Conservation (phyloP, 2,797 vertebrate species). For the Sebastes flavidus region DNA sequence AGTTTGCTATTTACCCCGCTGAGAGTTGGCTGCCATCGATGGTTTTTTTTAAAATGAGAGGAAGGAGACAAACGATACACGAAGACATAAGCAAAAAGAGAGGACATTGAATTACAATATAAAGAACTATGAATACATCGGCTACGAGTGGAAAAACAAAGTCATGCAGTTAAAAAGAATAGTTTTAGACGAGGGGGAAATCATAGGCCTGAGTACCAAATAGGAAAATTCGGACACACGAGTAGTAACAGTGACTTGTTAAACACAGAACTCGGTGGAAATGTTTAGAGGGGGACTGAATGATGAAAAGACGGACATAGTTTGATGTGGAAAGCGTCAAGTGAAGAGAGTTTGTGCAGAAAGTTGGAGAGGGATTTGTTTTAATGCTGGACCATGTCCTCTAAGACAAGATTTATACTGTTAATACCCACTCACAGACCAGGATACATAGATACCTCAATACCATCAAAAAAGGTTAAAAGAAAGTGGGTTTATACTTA, state of each 20-base stretch:
- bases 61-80: conserved; percentile 86
- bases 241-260: conserved; percentile 66
- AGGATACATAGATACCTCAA: background rate
- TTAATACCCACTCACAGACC: background rate
- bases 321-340: conserved; percentile 48
- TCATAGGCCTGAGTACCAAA: conserved; percentile 36
- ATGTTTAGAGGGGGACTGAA: conserved; percentile 61
- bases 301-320: conserved; percentile 60
- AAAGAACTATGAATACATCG: conserved; percentile 74
- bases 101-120: conserved; percentile 82
- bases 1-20: conserved; percentile 93
- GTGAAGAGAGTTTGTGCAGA: conserved; percentile 31
- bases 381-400: conserved; percentile 68
- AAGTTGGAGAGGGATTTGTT: background rate
- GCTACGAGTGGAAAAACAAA: conserved; percentile 62
- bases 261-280: conserved; percentile 64
- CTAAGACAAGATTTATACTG: background rate
- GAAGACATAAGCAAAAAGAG: conserved; percentile 83
- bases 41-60: conserved; percentile 80
- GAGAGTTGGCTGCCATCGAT: conserved; percentile 93
- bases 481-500: background rate
- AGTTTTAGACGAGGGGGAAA: conserved; percentile 25
- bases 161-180: conserved; percentile 76
- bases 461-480: background rate
- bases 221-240: conserved; percentile 39